Evolutionary conservation across 2,797 vertebrate genomes (phyloP).

Genomic region (Tragelaphus oryx): DNA sequence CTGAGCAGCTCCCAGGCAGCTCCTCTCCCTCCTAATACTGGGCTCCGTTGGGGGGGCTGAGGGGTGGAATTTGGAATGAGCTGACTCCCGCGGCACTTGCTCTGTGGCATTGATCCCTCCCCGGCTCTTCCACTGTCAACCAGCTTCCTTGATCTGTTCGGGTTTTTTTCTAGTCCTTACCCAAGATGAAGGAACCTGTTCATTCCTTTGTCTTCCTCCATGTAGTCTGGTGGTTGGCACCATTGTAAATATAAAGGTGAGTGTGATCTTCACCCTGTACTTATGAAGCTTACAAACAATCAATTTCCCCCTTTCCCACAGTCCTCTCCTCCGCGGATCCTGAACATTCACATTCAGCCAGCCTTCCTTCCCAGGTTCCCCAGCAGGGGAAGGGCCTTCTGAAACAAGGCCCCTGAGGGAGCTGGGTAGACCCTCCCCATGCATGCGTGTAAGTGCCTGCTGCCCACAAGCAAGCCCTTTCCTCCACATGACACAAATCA

Average conservation of each 20-base stretch:
- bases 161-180: background rate
- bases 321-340: background rate
- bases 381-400: background rate
- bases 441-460: background rate
- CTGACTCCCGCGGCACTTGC: accelerated
- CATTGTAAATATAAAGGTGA: background rate
- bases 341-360: background rate
- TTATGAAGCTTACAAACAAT: background rate
- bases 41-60: background rate
- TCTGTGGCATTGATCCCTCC: background rate
- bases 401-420: background rate
- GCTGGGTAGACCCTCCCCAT: background rate
- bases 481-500: background rate
- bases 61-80: background rate
- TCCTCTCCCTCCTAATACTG: too few relatives aligned
- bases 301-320: background rate
- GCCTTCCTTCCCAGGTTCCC: background rate
- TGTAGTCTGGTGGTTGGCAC: too few relatives aligned
- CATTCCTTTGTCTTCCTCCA: accelerated
- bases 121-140: background rate
- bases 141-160: background rate
- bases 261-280: background rate
- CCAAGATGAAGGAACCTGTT: background rate
- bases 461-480: background rate
- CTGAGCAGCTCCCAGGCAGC: background rate